These are phyloP conservation scores for Pachyseris speciosa DNA, from an alignment of 64 coral and sea anemone genomes.

Conservation along the genomic window DNA sequence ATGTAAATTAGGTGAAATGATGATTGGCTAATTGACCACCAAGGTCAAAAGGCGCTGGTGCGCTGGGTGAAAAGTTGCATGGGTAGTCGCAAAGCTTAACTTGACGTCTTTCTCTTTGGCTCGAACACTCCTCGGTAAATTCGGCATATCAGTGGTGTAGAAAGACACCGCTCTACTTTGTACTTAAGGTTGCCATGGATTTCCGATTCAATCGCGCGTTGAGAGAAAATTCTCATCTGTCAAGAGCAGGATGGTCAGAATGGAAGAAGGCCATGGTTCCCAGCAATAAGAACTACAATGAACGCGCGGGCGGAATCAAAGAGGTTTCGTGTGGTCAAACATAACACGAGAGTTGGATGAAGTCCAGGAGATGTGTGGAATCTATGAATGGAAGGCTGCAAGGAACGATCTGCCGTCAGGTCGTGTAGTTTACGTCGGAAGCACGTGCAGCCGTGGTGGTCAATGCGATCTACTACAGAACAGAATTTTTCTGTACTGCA, in stretches of 20 bases:
- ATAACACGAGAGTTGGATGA: not conserved
- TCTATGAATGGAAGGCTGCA: conserved; percentile 26
- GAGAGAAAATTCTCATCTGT: not conserved
- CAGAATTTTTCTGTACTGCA: conserved; percentile 3
- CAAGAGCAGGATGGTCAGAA: not conserved
- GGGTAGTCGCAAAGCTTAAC: no score
- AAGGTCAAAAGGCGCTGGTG: no score
- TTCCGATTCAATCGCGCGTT: not conserved
- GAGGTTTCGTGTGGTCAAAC: not conserved
- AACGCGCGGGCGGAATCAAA: not conserved
- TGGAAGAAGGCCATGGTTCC: not conserved
- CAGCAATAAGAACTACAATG: not conserved
- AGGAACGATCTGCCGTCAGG: not conserved
- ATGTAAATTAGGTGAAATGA: no score
- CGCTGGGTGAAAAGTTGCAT: no score
- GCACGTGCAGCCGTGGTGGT: not conserved
- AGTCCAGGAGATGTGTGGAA: not conserved
- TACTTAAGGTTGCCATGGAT: no score
- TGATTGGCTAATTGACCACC: no score
- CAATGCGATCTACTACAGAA: not conserved
- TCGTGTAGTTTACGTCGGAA: conserved; percentile 15
- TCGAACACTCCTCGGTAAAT: no score
- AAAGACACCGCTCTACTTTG: no score
- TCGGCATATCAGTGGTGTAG: no score
- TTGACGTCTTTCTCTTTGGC: no score